Conservation (phyloP, 2,113 vertebrate genomes). For the Sinocyclocheilus anophthalmus region DNA sequence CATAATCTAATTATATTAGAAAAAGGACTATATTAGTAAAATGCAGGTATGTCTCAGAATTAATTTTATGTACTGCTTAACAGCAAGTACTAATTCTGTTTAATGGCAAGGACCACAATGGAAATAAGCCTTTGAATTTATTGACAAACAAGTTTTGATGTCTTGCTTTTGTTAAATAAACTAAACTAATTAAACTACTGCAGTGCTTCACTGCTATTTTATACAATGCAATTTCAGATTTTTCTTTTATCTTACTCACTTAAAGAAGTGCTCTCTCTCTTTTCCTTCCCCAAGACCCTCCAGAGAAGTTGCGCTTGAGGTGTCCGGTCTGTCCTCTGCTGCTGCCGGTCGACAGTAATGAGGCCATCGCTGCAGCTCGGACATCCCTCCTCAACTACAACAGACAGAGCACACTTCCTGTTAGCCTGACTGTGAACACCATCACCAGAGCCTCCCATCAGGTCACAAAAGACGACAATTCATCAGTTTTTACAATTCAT, state of each 20-base stretch:
- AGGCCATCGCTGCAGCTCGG: constrained; percentile 65
- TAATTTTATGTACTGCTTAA: neutral
- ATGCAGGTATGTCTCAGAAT: too few relatives aligned
- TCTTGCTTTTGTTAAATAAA: neutral
- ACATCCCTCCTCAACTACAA: constrained; percentile 70
- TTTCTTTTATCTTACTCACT: neutral
- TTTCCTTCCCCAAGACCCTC: constrained; percentile 64
- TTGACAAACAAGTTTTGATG: neutral
- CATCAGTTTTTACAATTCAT: neutral
- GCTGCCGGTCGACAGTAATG: constrained; percentile 69
- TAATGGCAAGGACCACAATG: neutral
- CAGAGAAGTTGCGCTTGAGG: constrained; percentile 77
- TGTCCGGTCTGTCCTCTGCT: constrained; percentile 75
- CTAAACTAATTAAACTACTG: neutral
- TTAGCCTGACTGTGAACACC: constrained; percentile 70
- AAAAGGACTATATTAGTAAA: neutral
- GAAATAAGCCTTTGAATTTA: neutral
- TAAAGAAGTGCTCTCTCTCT: neutral
- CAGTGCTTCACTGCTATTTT: neutral
- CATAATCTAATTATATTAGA: neutral
- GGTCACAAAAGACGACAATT: constrained; percentile 55
- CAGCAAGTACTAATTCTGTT: neutral
- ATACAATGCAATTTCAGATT: neutral
- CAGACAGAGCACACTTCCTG: constrained; percentile 67
- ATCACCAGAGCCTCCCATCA: constrained; percentile 68